Evolutionary conservation across 2,888 invertebrate genomes (phyloP).

Genomic region (Pseudococcus jackbeardsleyi): DNA sequence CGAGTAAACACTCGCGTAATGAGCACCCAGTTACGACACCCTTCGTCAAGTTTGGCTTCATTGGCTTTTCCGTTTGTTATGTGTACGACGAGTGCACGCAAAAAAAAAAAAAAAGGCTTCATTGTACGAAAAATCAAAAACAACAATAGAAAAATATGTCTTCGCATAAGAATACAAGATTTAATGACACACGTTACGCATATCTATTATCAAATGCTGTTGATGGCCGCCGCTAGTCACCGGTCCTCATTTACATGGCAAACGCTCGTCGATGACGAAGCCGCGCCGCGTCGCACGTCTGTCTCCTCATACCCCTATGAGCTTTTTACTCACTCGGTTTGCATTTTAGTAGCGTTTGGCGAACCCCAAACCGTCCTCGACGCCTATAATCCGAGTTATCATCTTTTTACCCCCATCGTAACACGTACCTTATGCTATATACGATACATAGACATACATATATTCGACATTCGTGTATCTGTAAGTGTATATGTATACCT

Average conservation of each 20-base stretch:
- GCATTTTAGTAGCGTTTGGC: not conserved
- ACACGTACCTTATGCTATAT: not conserved
- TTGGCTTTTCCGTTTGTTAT: too few species aligned
- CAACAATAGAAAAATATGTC: slow-evolving; percentile 31
- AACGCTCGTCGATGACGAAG: not conserved
- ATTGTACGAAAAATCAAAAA: not conserved
- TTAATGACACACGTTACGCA: slow-evolving; percentile 60
- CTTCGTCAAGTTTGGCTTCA: not conserved
- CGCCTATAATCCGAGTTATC: not conserved
- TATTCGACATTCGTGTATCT: slow-evolving; percentile 29
- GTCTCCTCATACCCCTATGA: too few species aligned
- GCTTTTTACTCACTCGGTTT: not conserved
- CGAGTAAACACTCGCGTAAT: not conserved
- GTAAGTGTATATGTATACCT: not conserved
- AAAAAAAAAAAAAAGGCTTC: not conserved
- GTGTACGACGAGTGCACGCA: not conserved
- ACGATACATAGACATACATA: too few species aligned
- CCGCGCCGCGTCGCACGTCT: not conserved
- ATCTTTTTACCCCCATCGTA: not conserved
- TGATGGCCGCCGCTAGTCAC: not conserved
- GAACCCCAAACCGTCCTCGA: not conserved
- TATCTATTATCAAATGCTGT: not conserved
- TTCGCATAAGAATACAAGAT: slow-evolving; percentile 59
- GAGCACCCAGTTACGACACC: not conserved
- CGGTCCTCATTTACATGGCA: not conserved